These are phyloP conservation scores for Spheniscus humboldti DNA, from an alignment of 2,797 vertebrate genomes.

Conservation along the genomic window DNA sequence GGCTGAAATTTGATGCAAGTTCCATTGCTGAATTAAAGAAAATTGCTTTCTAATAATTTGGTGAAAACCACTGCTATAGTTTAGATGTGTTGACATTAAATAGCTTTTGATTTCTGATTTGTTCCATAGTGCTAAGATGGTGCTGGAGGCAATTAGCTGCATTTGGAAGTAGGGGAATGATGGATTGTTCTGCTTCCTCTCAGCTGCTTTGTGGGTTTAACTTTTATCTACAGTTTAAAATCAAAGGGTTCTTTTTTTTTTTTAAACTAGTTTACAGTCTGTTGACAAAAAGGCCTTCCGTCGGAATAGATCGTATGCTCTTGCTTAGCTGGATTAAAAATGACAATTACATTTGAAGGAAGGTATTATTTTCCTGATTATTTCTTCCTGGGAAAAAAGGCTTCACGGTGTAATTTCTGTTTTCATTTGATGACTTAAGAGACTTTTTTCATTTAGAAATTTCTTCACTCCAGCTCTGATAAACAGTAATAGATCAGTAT, in stretches of 20 bases:
- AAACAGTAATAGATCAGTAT: not conserved
- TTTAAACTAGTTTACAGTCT: not conserved
- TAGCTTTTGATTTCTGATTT: conserved; percentile 34
- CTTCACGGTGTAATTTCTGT: not conserved
- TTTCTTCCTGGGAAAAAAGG: not conserved
- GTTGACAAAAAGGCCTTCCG: not conserved
- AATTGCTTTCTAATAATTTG: not conserved
- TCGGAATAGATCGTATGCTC: not conserved
- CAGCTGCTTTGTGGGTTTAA: conserved; percentile 27
- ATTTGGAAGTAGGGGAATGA: not conserved
- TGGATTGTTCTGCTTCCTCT: conserved; percentile 41
- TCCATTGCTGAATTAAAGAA: not conserved
- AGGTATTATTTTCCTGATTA: not conserved
- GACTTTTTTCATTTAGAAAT: not conserved
- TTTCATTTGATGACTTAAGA: not conserved
- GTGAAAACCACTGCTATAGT: not conserved
- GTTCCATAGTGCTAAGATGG: not conserved
- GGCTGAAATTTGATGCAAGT: not conserved
- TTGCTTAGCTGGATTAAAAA: not conserved
- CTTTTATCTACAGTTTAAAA: conserved; percentile 45
- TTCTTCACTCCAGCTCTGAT: not conserved
- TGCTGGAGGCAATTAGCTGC: conserved; percentile 42
- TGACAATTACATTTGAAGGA: not conserved
- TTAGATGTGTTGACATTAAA: not conserved
- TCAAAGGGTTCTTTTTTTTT: not conserved